Base-by-base conservation (phyloP, 2,888 invertebrate species). In the Ophion obscuratus region DNA sequence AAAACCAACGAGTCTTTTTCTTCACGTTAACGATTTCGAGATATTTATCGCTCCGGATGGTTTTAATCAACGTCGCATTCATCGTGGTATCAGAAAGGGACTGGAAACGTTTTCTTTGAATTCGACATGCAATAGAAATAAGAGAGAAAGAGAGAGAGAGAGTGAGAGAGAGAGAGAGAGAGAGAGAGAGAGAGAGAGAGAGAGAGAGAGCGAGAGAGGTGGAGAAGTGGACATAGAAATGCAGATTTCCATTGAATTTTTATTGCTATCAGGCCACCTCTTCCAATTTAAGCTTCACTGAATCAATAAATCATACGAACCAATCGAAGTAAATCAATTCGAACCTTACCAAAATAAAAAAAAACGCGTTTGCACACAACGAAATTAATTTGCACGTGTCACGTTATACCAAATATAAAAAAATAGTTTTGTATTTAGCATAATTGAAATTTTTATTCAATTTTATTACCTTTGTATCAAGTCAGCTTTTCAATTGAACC, bases 61-160 rank as follows among this genome's bases (percentile, higher is more conserved):
- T 67, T 76, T 66, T 53, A 67, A 83, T 73, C 67, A 66, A 57
- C 59, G 20, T 36, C 20, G 27, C 62, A 70, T 70, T 70, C 44
- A 78, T 57, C 9, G 40, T 53, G 36, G 67, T 20, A 67, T 24
- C 20, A 62, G 59, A 40, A 44, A 44, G 24, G 2, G 14, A 14
- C 7, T n/a, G n/a, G 47, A 6, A 47, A 70, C 27, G 27, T 53
- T 47, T 47, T 7, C 27, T 27, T 47, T 31, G 6, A 27, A 5
- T n/a, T 10, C 10, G 31, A 10, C 10, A 11, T 44, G 3, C 2
- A 44, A 24, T 44, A 24, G 7, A 74, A 36, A 40, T 40, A n/a
- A n/a, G 7, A 36, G 36, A 36, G 36, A 36, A 7, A 53, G 53
- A 53, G 53, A 53, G 53, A 17, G n/a, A n/a, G n/a, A n/a, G n/a